Percentiles rank a stretch among this genome's conserved stretches.
Conservation (phyloP, 1,140 invertebrate species). For the Geopemphigus sp. region DNA sequence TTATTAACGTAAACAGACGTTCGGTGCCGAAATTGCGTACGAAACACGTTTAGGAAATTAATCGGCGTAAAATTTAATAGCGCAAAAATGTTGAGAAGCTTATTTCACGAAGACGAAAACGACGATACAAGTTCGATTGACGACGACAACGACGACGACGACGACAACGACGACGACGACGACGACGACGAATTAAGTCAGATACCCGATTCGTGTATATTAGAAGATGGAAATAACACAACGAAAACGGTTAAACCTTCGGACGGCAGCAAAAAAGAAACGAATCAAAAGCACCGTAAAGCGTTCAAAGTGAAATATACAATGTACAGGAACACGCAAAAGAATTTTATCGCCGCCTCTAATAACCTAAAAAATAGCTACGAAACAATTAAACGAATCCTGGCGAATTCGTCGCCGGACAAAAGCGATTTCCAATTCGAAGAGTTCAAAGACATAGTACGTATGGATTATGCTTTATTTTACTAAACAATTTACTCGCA, state of each 20-base stretch:
- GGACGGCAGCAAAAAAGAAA: not conserved
- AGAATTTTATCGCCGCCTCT: not conserved
- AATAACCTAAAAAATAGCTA: not conserved
- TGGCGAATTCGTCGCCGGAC: not conserved
- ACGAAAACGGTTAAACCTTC: not conserved
- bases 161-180: too few species aligned
- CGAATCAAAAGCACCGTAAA: constrained; percentile 2
- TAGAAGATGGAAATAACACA: not conserved
- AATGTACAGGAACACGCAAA: constrained; percentile 3
- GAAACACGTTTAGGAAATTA: too few species aligned
- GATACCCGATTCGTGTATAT: not conserved
- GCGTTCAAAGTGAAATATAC: not conserved
- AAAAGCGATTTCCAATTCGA: not conserved
- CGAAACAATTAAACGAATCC: not conserved
- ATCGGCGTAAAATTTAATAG: too few species aligned
- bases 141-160: too few species aligned
- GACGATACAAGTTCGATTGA: too few species aligned
- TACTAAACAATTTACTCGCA: not conserved
- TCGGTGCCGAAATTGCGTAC: too few species aligned
- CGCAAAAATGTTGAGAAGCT: too few species aligned
- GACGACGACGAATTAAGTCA: too few species aligned
- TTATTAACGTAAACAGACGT: too few species aligned
- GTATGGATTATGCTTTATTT: not conserved
- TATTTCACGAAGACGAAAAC: too few species aligned
- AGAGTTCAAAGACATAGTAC: not conserved